A percentile compares a stretch with the other conserved stretches of the same genome.
phyloP scores from a whole-genome alignment of 1,140 invertebrate species.

The Anastrepha ludens region DNA sequence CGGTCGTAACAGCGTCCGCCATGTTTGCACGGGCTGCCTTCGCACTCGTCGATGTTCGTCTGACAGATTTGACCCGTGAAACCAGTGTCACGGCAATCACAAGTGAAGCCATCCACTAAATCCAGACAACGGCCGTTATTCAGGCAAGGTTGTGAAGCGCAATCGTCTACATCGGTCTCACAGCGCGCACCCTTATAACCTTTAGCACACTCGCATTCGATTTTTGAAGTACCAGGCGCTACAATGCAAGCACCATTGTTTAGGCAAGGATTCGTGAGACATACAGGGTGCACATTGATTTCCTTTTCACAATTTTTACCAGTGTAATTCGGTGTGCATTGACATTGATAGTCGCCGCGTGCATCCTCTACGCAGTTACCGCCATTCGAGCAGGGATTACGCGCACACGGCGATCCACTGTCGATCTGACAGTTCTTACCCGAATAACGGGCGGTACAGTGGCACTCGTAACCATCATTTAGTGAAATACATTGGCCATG shows the following conservation, averaged over 20 bases:
- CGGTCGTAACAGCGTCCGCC: conserved; percentile 86
- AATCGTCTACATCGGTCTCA: conserved; percentile 84
- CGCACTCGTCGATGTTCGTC: conserved; percentile 90
- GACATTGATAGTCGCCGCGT: conserved; percentile 85
- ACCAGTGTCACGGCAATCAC: conserved; percentile 83
- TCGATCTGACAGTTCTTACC: conserved; percentile 91
- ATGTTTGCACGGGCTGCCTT: conserved; percentile 83
- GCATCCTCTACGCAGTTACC: conserved; percentile 83
- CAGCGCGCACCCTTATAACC: conserved; percentile 81
- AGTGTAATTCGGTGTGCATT: conserved; percentile 84
- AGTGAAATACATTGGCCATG: conserved; percentile 85
- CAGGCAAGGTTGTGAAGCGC: conserved; percentile 83
- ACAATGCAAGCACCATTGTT: conserved; percentile 84
- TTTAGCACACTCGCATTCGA: conserved; percentile 80
- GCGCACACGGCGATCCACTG: conserved; percentile 82
- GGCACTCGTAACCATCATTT: conserved; percentile 85
- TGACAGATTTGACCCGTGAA: conserved; percentile 88
- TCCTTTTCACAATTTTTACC: conserved; percentile 86
- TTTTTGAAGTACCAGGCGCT: conserved; percentile 76
- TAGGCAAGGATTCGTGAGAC: conserved; percentile 83
- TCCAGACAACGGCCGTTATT: conserved; percentile 90
- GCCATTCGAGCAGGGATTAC: conserved; percentile 84
- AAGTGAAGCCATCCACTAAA: conserved; percentile 85
- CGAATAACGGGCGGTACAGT: conserved; percentile 85
- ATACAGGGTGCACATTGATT: conserved; percentile 81